Evolutionary conservation across 2,797 vertebrate genomes (phyloP).

Genomic region (Cichlasoma orientale): DNA sequence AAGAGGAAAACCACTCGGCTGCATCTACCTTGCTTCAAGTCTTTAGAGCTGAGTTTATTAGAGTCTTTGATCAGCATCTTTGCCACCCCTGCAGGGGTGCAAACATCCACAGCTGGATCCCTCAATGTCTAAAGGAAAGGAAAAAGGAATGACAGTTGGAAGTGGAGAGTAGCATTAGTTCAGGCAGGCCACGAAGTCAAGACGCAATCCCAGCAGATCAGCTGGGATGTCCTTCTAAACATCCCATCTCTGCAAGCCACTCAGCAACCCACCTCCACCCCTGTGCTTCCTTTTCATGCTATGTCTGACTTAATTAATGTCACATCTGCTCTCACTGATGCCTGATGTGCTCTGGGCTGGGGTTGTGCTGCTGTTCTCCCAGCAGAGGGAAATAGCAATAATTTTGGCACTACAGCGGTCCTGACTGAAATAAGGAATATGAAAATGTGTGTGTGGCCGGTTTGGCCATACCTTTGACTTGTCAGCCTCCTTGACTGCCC

Average conservation of each 20-base stretch:
- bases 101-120: conserved; percentile 75
- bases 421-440: no score
- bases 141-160: neutral
- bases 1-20: neutral
- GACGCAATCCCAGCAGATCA: neutral
- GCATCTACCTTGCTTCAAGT: conserved; percentile 84
- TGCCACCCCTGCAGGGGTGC: conserved; percentile 86
- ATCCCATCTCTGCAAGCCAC: neutral
- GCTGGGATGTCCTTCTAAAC: neutral
- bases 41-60: conserved; percentile 83
- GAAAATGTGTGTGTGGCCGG: neutral
- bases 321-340: neutral
- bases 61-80: conserved; percentile 87
- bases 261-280: neutral
- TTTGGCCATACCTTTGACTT: conserved; percentile 55
- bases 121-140: conserved; percentile 5
- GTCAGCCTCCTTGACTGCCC: conserved; percentile 24
- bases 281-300: neutral
- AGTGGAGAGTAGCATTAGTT: neutral
- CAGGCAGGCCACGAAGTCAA: neutral
- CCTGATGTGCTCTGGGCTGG: neutral
- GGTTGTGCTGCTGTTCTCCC: neutral
- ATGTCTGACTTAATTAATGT: neutral
- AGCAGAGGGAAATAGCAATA: neutral
- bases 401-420: no score